A percentile compares a stretch with the other conserved stretches of the same genome.
Conservation (phyloP, 2,113 vertebrate species). For the Zosterops lateralis region DNA sequence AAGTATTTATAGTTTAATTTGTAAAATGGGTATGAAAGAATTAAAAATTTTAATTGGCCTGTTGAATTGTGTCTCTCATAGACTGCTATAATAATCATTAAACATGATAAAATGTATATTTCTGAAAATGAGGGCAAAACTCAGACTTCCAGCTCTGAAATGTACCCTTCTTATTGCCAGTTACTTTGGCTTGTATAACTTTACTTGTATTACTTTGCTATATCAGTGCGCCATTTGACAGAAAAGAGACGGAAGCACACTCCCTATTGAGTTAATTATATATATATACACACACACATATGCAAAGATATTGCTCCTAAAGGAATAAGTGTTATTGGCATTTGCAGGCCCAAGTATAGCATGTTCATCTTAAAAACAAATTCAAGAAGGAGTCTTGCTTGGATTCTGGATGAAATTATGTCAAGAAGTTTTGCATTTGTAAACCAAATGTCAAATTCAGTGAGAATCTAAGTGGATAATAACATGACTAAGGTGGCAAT, state of each 20-base stretch:
- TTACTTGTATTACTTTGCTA: background rate
- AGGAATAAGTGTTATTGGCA: background rate
- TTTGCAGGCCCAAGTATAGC: background rate
- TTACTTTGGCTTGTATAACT: background rate
- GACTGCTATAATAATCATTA: background rate
- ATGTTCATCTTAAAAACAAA: background rate
- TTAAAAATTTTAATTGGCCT: background rate
- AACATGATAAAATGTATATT: background rate
- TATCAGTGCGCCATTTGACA: background rate
- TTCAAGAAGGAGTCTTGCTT: background rate
- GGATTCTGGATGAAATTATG: background rate
- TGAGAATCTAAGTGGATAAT: background rate
- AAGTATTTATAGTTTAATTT: background rate
- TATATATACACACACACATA: no score
- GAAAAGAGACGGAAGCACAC: background rate
- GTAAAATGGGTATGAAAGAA: background rate
- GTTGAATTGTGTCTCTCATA: background rate
- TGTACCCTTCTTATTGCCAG: accelerated
- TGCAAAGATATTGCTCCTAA: background rate
- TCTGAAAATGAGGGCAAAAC: background rate
- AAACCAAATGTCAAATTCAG: background rate
- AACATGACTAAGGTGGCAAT: background rate
- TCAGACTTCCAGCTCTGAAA: background rate
- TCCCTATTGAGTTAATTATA: background rate
- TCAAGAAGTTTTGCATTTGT: background rate